Evolutionary conservation across 2,888 invertebrate species (phyloP).

Genomic region (Phymatocera aterrima): DNA sequence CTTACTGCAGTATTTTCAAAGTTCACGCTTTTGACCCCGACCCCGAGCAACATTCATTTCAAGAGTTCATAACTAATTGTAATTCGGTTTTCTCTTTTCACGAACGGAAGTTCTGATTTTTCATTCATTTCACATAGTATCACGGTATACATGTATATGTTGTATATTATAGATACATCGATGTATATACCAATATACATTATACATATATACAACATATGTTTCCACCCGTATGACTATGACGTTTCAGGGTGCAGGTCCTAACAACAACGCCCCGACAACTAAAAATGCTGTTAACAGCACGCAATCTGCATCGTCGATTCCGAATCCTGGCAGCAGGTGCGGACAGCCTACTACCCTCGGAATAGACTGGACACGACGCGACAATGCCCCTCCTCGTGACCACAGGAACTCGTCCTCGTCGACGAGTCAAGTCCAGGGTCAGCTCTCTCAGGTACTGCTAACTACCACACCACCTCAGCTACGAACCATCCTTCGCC

Average conservation of each 20-base stretch:
- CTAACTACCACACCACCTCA: not conserved
- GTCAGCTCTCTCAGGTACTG: slow-evolving; percentile 65
- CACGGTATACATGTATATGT: not conserved
- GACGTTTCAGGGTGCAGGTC: slow-evolving; percentile 63
- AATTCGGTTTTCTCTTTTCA: not conserved
- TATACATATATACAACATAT: not conserved
- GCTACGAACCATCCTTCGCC: not conserved
- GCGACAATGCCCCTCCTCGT: slow-evolving; percentile 64
- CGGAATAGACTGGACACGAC: slow-evolving; percentile 68
- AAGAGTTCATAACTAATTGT: not conserved
- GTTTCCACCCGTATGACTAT: slow-evolving; percentile 14
- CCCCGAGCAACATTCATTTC: slow-evolving; percentile 18
- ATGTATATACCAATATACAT: not conserved
- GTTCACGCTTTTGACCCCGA: slow-evolving; percentile 14
- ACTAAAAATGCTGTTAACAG: slow-evolving; percentile 65
- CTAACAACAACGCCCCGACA: slow-evolving; percentile 64
- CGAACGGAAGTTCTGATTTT: not conserved
- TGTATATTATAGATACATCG: not conserved
- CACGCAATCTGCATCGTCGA: slow-evolving; percentile 61
- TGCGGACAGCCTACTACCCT: slow-evolving; percentile 67
- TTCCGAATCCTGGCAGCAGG: slow-evolving; percentile 65
- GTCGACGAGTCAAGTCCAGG: slow-evolving; percentile 59
- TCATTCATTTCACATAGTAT: not conserved
- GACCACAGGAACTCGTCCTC: slow-evolving; percentile 66
- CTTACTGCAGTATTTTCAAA: not conserved